Base-by-base conservation (phyloP, 2,888 invertebrate genomes). In the Globia sparganii region DNA sequence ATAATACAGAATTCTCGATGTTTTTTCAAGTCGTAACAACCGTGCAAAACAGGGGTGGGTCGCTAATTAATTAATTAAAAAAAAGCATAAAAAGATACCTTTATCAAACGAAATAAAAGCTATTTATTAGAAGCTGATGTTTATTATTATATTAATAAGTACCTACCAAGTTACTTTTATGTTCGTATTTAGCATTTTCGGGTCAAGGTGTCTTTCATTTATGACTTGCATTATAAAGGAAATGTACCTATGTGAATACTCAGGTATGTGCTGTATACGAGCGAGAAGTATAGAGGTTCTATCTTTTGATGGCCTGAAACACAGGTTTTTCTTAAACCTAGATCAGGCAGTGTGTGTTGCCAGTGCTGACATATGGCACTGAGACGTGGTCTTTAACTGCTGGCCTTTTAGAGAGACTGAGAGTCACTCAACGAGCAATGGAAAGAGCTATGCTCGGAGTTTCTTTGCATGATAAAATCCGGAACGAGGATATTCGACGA, bases 181-280 rank as follows among this genome's bases (percentile, higher is more conserved):
- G n/a, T 13, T 5, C 13, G 43, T 69, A 34, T 31, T 43, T 34
- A 8, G n/a, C 34, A 46, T 34, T 21, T 69, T 21, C 8, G 43
- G 43, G 43, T 71, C 43, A 71, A 69, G 71, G 71, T 15, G 43
- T 46, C 0, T 34, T 46, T 8, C 4, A 71, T 71, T 46, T 69
- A 69, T 34, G n/a, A 13, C 13, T 43, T 71, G n/a, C 68, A 43
- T 65, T 25, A 43, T 67, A 31, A 43, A 43, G n/a, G 6, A 71
- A 71, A 43, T 71, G 21, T 37, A n/a, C n/a, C n/a, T n/a, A 59
- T 49, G 34, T 4, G 25, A 11, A 49, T 28, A 70, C 58, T 46
- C 6, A 18, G 46, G 21, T 46, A 2, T 21, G 6, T 46, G 6
- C 6, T 46, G 1, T 46, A 0, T 25, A 53, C 25, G 25, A 53